A percentile compares a stretch with the other conserved stretches of the same genome.
phyloP scores from a whole-genome alignment of 2,888 invertebrate species.

The Acheta domesticus region DNA sequence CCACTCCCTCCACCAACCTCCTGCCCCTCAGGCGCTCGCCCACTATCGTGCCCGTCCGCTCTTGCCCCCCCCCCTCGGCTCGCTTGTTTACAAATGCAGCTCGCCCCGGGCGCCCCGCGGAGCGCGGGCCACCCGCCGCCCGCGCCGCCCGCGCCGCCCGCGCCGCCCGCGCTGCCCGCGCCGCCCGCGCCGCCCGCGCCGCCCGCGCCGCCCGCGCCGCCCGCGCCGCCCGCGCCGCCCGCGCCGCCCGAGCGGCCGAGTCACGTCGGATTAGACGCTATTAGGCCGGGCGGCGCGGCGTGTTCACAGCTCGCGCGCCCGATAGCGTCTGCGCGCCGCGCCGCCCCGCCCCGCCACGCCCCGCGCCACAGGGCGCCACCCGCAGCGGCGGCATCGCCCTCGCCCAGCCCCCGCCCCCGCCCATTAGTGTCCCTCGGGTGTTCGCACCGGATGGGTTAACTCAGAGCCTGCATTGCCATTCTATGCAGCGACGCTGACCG shows the following conservation, averaged over 20 bases:
- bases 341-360: not conserved
- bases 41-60: too few relatives aligned
- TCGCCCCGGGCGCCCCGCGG: not conserved
- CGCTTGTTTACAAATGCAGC: not conserved
- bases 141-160: slow-evolving; percentile 20
- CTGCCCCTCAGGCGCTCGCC: too few relatives aligned
- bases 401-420: too few relatives aligned
- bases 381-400: too few relatives aligned
- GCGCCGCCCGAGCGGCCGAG: slow-evolving; percentile 6
- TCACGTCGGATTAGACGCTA: not conserved
- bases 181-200: not conserved
- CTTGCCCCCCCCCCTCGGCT: not conserved
- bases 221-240: not conserved
- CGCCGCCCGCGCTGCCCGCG: not conserved
- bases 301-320: not conserved
- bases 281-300: too few relatives aligned
- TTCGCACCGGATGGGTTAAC: too few relatives aligned
- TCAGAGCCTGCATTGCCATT: too few relatives aligned
- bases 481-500: too few relatives aligned
- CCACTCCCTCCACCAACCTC: too few relatives aligned
- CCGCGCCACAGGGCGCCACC: not conserved
- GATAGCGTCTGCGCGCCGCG: not conserved
- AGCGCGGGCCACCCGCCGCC: not conserved
- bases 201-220: not conserved
- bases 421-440: too few relatives aligned